Percentiles rank a stretch among this genome's conserved stretches.
phyloP scores from a whole-genome alignment of 2,113 vertebrate genomes.

The Stigmatopora nigra region DNA sequence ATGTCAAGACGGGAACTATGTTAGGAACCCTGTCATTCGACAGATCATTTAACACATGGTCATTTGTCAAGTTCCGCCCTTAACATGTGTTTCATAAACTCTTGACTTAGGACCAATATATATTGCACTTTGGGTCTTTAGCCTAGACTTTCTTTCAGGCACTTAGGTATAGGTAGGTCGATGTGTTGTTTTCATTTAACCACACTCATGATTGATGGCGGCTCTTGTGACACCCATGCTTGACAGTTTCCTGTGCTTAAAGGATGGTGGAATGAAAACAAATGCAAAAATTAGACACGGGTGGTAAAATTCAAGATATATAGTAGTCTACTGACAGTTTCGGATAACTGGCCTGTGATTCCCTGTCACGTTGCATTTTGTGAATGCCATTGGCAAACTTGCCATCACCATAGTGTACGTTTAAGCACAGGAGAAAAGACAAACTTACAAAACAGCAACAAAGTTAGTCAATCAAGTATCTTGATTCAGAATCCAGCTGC shows the following conservation, averaged over 20 bases:
- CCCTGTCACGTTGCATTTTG: neutral
- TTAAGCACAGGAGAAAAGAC: neutral
- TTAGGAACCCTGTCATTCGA: too few species aligned
- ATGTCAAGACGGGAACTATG: too few species aligned
- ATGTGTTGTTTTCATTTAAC: constrained; percentile 12
- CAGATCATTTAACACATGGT: neutral
- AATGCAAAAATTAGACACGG: constrained; percentile 24
- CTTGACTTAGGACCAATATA: constrained; percentile 22
- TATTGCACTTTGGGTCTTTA: constrained; percentile 14
- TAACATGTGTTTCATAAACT: neutral
- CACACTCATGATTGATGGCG: constrained; percentile 40
- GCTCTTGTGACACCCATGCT: constrained; percentile 17
- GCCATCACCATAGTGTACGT: neutral
- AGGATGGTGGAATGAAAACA: constrained; percentile 6
- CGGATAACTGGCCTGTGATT: constrained; percentile 2
- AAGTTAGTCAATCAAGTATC: too few species aligned
- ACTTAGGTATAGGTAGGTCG: constrained; percentile 1
- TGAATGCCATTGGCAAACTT: too few species aligned
- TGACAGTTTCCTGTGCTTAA: constrained; percentile 15
- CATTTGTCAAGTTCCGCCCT: neutral
- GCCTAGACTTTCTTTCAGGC: neutral
- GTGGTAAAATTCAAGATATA: constrained; percentile 9
- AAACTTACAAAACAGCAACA: neutral
- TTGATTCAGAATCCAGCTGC: too few species aligned
- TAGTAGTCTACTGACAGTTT: constrained; percentile 3